These are phyloP conservation scores for Calcarius lapponicus DNA, from an alignment of 2,797 vertebrate genomes.

Conservation along the genomic window DNA sequence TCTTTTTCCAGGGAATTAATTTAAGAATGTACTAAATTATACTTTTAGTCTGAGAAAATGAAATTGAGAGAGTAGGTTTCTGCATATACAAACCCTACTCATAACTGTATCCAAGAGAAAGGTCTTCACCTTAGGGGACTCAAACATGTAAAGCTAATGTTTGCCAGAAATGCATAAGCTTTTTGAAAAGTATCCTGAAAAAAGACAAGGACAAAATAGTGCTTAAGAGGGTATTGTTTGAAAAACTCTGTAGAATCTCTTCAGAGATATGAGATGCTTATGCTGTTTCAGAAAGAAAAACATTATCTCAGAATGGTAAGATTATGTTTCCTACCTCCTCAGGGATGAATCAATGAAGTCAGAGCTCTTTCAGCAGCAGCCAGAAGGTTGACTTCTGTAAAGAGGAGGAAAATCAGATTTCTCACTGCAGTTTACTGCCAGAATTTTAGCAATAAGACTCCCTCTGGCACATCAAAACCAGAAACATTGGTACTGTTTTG, in stretches of 20 bases:
- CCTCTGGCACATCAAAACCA: not conserved
- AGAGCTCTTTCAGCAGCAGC: not conserved
- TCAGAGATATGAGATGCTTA: not conserved
- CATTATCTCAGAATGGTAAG: not conserved
- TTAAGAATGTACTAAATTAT: not conserved
- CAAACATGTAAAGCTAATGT: not conserved
- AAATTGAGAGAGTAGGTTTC: not conserved
- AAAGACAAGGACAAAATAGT: not conserved
- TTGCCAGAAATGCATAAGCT: not conserved
- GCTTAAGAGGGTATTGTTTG: not conserved
- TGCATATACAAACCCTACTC: not conserved
- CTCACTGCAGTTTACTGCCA: not conserved
- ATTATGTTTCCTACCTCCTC: not conserved
- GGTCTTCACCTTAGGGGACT: not conserved
- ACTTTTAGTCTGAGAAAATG: not conserved
- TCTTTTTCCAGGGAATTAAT: not conserved
- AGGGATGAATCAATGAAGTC: not conserved
- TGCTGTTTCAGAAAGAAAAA: not conserved
- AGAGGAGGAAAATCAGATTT: not conserved
- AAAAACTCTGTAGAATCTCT: not conserved
- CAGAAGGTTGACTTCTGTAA: not conserved
- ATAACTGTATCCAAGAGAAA: not conserved
- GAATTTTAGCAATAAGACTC: not conserved
- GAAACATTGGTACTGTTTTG: not conserved
- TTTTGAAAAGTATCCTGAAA: not conserved